Evolutionary conservation across 1,140 invertebrate species (phyloP).

Genomic region (Brachionus rotundiformis): DNA sequence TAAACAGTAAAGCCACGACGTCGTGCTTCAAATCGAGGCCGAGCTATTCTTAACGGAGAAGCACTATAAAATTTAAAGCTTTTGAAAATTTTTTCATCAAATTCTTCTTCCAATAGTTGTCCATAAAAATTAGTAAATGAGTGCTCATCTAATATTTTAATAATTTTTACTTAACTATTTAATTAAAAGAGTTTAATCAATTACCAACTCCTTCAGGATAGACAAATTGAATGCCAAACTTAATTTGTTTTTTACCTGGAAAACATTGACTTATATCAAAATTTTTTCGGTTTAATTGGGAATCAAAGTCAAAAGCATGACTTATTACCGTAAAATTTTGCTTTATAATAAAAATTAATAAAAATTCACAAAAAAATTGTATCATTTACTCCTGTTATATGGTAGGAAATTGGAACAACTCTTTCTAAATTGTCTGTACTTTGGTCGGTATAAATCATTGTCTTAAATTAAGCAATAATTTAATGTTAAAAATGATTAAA

Average conservation of each 20-base stretch:
- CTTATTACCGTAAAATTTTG: constrained; percentile 4
- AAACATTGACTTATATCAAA: constrained; percentile 46
- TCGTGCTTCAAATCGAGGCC: constrained; percentile 21
- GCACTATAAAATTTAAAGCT: constrained; percentile 33
- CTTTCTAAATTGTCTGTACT: constrained; percentile 14
- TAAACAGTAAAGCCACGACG: constrained; percentile 15
- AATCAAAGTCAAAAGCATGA: constrained; percentile 46
- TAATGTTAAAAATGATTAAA: too few species aligned
- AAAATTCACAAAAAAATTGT: not conserved
- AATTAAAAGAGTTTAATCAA: too few species aligned
- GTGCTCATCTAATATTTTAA: not conserved
- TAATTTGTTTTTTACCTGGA: constrained; percentile 40
- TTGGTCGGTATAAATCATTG: not conserved
- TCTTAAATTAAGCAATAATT: not conserved
- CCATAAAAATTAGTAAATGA: constrained; percentile 40
- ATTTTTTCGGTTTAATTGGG: not conserved
- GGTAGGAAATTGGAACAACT: constrained; percentile 20
- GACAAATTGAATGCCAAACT: constrained; percentile 30
- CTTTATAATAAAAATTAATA: not conserved
- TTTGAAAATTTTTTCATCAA: constrained; percentile 21
- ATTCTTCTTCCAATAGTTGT: constrained; percentile 4
- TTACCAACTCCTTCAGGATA: constrained; percentile 41
- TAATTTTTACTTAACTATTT: too few species aligned
- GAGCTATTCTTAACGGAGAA: constrained; percentile 37
- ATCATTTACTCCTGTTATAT: constrained; percentile 24